These are phyloP conservation scores for Elysia chlorotica DNA, from an alignment of 1,140 invertebrate genomes.

Conservation along the genomic window DNA sequence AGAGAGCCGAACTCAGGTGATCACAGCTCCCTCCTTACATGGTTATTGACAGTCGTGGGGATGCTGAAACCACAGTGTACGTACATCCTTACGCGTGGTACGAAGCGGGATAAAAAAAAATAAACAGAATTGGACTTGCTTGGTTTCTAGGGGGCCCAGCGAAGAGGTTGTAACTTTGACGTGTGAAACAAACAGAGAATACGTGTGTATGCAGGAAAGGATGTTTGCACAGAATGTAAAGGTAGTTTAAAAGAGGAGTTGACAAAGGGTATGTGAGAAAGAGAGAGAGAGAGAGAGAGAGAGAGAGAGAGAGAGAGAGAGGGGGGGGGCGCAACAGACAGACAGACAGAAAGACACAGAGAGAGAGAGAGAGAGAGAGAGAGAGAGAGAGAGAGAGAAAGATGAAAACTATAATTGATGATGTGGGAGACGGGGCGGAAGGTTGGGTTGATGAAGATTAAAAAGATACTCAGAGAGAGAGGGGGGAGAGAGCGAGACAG, in stretches of 20 bases:
- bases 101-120: neutral
- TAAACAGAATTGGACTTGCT: neutral
- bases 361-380: slow-evolving; percentile 17
- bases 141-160: neutral
- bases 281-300: neutral
- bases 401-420: too few relatives aligned
- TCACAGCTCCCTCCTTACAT: too few relatives aligned
- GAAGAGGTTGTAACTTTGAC: neutral
- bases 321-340: neutral
- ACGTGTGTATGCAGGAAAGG: neutral
- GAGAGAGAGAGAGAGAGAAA: slow-evolving; percentile 8
- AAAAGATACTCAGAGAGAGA: too few relatives aligned
- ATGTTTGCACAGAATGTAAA: neutral
- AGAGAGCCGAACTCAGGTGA: too few relatives aligned
- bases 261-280: slow-evolving; percentile 1
- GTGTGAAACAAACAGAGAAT: slow-evolving; percentile 1
- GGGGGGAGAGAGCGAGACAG: too few relatives aligned
- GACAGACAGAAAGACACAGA: slow-evolving; percentile 12
- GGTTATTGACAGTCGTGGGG: too few relatives aligned
- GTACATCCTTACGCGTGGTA: neutral
- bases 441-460: too few relatives aligned
- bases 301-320: neutral
- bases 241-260: neutral
- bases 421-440: too few relatives aligned
- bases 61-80: too few relatives aligned